Evolutionary conservation across 2,797 vertebrate genomes (phyloP), one percentile per base, ranked within the genome.

Genomic region (Garrulus glandarius): DNA sequence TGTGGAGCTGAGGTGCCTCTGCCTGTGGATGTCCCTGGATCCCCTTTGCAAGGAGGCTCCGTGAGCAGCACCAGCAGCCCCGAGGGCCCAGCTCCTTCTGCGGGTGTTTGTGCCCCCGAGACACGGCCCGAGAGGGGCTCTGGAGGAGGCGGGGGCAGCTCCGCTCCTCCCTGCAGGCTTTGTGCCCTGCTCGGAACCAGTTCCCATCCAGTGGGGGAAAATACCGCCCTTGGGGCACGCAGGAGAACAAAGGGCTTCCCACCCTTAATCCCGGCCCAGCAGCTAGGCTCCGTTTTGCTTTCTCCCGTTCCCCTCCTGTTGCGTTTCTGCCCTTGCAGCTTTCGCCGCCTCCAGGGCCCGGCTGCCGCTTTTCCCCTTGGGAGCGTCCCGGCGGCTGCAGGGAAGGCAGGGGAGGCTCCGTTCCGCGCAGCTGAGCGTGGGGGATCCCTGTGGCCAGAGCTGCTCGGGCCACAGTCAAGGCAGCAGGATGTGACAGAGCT

Each of bases 241-340:
- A 14, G 0, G 1, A 87, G 36, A 27, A 4, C 57, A 12, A 49
- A 57, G 18, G 13, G 5, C 37, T 72, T n/a, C 32, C 23, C 9
- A 1, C 39, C 52, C 26, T n/a, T 43, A n/a, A 34, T 8, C 22
- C 21, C 0, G 1, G 41, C 43, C 37, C 34, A 36, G 26, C 3
- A 71, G 10, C 34, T 24, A 4, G 19, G 55, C 21, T 57, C 34
- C 3, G 7, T 16, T 68, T 41, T 4, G 2, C 6, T 32, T 46
- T 46, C 27, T 36, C 24, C 44, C 34, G 24, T 23, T 24, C 16
- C 21, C 27, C 20, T 6, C 24, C 8, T 5, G 4, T 11, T 2
- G 7, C 13, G 15, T 49, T 36, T 19, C 56, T n/a, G 44, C 22
- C 26, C 24, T 32, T 23, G 23, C 26, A 20, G 46, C n/a, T 37